phyloP scores from a whole-genome alignment of 2,797 vertebrate genomes.

The Dromococcyx pavoninus region DNA sequence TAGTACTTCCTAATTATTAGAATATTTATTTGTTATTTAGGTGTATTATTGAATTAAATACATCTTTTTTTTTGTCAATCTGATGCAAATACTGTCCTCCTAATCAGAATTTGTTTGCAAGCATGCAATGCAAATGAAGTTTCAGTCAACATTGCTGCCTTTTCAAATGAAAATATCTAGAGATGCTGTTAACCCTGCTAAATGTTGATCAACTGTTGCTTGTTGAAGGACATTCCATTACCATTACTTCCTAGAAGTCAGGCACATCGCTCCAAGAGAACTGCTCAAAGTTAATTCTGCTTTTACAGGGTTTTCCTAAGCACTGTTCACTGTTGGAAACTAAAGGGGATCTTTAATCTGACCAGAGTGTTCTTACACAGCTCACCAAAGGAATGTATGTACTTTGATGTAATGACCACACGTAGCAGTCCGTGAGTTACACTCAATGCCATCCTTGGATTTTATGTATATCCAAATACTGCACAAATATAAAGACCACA shows the following conservation, averaged over 20 bases:
- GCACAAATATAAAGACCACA: not conserved
- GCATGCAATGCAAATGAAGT: not conserved
- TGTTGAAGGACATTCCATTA: not conserved
- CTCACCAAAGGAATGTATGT: not conserved
- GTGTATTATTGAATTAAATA: not conserved
- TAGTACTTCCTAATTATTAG: not conserved
- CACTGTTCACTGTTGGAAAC: not conserved
- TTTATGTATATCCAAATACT: not conserved
- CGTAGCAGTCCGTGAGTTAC: not conserved
- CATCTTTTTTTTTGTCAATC: not conserved
- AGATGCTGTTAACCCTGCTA: not conserved
- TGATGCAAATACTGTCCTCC: not conserved
- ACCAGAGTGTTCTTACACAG: not conserved
- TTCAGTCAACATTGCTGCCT: not conserved
- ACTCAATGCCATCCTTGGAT: not conserved
- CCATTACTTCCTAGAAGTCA: not conserved
- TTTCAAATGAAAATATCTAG: not conserved
- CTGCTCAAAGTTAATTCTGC: not conserved
- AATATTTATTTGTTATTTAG: not conserved
- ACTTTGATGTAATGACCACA: slow-evolving; percentile 3
- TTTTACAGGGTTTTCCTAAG: not conserved
- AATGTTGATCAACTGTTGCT: not conserved
- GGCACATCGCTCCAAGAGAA: not conserved
- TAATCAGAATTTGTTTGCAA: not conserved
- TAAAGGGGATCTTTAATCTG: slow-evolving; percentile 2